Conservation (phyloP, 2,113 vertebrate species). For the Oceanodroma tethys region DNA sequence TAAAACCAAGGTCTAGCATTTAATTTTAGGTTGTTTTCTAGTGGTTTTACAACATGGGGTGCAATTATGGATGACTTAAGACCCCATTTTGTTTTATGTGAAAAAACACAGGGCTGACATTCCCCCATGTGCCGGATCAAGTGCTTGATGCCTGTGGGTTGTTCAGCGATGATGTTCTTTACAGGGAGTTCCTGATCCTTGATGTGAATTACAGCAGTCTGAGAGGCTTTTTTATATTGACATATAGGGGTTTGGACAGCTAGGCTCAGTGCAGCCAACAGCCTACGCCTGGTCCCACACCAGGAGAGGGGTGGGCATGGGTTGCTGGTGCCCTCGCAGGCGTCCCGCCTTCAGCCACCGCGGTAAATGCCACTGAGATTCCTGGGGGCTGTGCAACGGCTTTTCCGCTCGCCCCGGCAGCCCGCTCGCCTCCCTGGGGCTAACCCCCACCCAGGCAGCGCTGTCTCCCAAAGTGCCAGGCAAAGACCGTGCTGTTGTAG, state of each 20-base stretch:
- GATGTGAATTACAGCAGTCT: background rate
- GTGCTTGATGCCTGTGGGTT: background rate
- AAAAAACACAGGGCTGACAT: background rate
- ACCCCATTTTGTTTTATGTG: background rate
- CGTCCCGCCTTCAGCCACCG: background rate
- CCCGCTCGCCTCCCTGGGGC: accelerated
- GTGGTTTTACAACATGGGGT: background rate
- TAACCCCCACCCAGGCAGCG: accelerated
- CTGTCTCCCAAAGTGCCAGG: background rate
- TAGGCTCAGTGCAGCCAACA: background rate
- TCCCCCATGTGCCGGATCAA: accelerated
- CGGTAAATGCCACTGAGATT: background rate
- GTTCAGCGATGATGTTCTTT: background rate
- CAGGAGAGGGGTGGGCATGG: accelerated
- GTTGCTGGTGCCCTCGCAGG: background rate
- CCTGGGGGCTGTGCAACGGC: background rate
- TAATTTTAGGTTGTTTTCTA: background rate
- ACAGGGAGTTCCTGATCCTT: background rate
- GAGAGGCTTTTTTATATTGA: background rate
- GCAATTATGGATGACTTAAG: background rate
- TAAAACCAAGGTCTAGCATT: background rate
- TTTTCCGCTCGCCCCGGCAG: background rate
- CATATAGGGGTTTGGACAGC: background rate
- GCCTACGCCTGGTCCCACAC: accelerated
- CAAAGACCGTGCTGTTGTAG: accelerated